A percentile compares a stretch with the other conserved stretches of the same genome.
phyloP scores from a whole-genome alignment of 2,797 vertebrate genomes.

The Poeciliopsis gracilis region DNA sequence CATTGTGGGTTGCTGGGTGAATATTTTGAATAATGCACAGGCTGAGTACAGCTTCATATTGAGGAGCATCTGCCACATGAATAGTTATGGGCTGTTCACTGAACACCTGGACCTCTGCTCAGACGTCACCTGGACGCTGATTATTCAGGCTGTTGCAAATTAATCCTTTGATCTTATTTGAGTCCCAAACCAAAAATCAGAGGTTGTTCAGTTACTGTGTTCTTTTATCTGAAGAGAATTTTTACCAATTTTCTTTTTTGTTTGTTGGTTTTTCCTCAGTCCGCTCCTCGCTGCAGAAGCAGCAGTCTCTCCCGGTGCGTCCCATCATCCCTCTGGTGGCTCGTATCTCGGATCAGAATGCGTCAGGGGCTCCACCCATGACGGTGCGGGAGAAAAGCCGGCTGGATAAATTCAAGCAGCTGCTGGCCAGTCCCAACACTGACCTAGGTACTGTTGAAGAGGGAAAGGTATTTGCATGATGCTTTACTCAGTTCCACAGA shows the following conservation, averaged over 20 bases:
- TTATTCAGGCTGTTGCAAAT: not conserved
- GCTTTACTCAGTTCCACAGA: not conserved
- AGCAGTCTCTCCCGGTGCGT: conserved; percentile 91
- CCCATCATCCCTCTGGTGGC: conserved; percentile 95
- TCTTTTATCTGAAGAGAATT: not conserved
- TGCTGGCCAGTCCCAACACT: conserved; percentile 92
- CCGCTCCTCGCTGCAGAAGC: conserved; percentile 88
- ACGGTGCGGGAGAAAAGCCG: conserved; percentile 94
- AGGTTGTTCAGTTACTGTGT: not conserved
- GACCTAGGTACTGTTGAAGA: conserved; percentile 86
- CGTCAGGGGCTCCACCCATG: conserved; percentile 95
- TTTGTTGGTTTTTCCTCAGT: conserved; percentile 55
- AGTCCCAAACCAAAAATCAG: not conserved
- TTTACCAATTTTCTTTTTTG: not conserved
- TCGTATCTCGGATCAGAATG: conserved; percentile 97
- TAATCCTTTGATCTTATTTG: not conserved
- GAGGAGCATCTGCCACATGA: conserved; percentile 9
- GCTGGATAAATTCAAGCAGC: conserved; percentile 93
- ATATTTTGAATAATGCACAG: not conserved
- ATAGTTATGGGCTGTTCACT: not conserved
- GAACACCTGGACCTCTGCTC: conserved; percentile 11
- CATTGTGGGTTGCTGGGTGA: not conserved
- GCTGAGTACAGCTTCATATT: not conserved
- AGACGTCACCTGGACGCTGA: conserved; percentile 12
- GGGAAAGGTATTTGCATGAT: not conserved